Evolutionary conservation across 2,888 invertebrate genomes (phyloP), one percentile per base, ranked within the genome.

Genomic region (Chironomus tentans): DNA sequence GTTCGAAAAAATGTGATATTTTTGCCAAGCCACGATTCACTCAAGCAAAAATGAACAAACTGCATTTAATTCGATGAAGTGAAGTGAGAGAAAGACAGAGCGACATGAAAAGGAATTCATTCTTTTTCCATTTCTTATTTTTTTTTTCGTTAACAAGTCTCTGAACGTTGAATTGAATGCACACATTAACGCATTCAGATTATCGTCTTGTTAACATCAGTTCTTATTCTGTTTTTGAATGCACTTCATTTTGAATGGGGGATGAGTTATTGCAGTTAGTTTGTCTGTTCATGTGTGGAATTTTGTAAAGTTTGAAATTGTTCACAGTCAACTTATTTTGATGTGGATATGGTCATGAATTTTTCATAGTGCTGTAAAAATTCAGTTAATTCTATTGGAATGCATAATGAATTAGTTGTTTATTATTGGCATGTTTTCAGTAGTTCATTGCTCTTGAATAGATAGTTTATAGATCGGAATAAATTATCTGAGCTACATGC

Each of bases 171-270:
- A 13, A 50, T 21, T 70, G 21, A 70, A 68, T 61, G 28, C 65
- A 65, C 65, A 65, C 65, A 65, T 72, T 62, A 72, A 72, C 72
- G 72, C 72, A 62, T 72, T 61, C 15, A 15, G 71, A 71, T 71
- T 71, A 72, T 61, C 62, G 62, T 24, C 72, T 62, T 61, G 72
- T 72, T 72, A 61, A 72, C 72, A 72, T 38, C 38, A 38, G 38
- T 38, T 38, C 10, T 38, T 38, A 38, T 38, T 38, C 38, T 38
- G 38, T 38, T 38, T 38, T 38, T 38, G 10, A 38, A 38, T 56
- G 15, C 56, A 56, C n/a, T n/a, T n/a, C 18, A 56, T 56, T 18
- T 56, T 56, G 38, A 38, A 38, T 38, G 10, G 10, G 38, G 10
- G 38, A 38, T 38, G 38, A 38, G 38, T 38, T 38, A 38, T 38